phyloP scores from a whole-genome alignment of 2,888 invertebrate genomes.

The Dioctria rufipes region DNA sequence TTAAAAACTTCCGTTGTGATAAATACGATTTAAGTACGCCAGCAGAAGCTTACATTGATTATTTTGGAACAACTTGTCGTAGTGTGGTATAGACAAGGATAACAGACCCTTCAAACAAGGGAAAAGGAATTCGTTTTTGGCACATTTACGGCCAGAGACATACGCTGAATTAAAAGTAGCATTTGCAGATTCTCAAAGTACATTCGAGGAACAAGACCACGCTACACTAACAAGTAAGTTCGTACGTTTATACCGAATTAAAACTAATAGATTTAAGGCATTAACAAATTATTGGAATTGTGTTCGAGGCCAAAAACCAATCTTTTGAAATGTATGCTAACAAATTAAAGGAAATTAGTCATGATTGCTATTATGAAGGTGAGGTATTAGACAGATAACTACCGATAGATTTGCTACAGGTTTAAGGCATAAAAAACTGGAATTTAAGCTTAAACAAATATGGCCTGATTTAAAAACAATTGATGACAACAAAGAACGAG shows the following conservation, averaged over 20 bases:
- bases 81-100: neutral
- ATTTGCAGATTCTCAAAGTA: too few relatives aligned
- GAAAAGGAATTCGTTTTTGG: neutral
- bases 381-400: too few relatives aligned
- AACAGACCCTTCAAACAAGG: neutral
- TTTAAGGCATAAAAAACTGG: too few relatives aligned
- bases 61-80: neutral
- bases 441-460: too few relatives aligned
- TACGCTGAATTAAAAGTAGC: neutral
- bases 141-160: neutral
- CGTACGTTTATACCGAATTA: too few relatives aligned
- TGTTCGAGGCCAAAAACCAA: too few relatives aligned
- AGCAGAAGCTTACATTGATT: neutral
- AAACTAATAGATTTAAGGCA: too few relatives aligned
- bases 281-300: too few relatives aligned
- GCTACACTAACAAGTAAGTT: too few relatives aligned
- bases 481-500: too few relatives aligned
- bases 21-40: neutral
- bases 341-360: constrained; percentile 6
- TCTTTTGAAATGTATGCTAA: neutral
- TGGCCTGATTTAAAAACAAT: too few relatives aligned
- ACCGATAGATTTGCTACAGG: neutral
- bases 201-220: too few relatives aligned
- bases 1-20: neutral
- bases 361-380: constrained; percentile 18